Base-by-base conservation (phyloP, 2,888 invertebrate genomes). In the Tachina grossa region DNA sequence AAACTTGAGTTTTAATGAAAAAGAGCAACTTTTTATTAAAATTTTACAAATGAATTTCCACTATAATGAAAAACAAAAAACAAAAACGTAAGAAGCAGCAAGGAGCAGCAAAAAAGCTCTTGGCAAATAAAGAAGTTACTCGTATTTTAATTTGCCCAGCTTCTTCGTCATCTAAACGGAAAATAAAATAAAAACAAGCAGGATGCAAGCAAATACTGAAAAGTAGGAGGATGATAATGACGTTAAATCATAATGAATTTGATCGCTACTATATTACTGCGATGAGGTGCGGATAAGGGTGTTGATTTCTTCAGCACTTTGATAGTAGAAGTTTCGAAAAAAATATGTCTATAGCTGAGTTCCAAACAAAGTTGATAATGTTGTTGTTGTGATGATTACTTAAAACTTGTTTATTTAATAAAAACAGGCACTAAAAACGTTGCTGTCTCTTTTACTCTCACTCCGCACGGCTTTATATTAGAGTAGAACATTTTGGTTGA, bases 371-470 rank as follows among this genome's bases (percentile, higher is more conserved):
- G 43, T 63, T 83, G 19, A 41, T 78, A 78, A 78, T 72, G 51
- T 68, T 61, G 53, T 41, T 83, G 59, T 68, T 68, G 39, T 63
- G 66, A 53, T 82, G 68, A 71, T 84, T 77, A 74, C 63, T 69
- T 55, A 14, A 78, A 74, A 81, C 71, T 77, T 84, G 71, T 63
- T 77, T 84, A 84, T 74, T 84, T 74, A 72, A 84, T 84, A 81
- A 81, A 85, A 68, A 74, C 68, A 78, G 77, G 78, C 74, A 74
- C 66, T 53, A 69, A 75, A 45, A 75, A 79, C 71, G 75, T 76
- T 84, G 57, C n/a, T 41, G 31, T 19, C 47, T n/a, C 41, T 22
- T 10, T n/a, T 45, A 0, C 22, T 43, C n/a, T 13, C 55, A 3
- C 8, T 77, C n/a, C 4, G 11, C 16, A 10, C 43, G 16, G 14